Evolutionary conservation across 2,888 invertebrate genomes (phyloP), one percentile per base, ranked within the genome.

Genomic region (Tethea ocularis): DNA sequence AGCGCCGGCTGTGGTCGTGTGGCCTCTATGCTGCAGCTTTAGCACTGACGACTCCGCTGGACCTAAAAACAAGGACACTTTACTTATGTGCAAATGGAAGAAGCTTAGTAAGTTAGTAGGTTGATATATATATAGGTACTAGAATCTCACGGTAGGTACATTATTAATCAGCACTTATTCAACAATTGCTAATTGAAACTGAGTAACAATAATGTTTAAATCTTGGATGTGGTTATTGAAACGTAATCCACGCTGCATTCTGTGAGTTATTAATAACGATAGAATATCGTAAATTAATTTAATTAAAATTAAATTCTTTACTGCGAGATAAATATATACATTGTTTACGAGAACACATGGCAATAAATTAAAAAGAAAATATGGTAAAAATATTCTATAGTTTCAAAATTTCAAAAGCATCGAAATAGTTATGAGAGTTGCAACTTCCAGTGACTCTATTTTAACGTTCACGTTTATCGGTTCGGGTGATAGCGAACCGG

Each of bases 401-500:
- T 17, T 41, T 41, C 1, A 41, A 41, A 6, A 17, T 10, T 8
- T 46, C 46, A 46, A 46, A 20, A 10, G 7, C 2, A 46, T 0
- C 17, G 8, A 10, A 17, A 53, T 52, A 24, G 51, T 52, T 29
- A 10, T 17, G 57, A 60, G 51, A 61, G 0, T 5, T 38, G n/a
- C n/a, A 38, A 60, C 67, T 72, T 80, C 79, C 63, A 81, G 82
- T 59, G 46, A 51, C 56, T 72, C 36, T 67, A 74, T 57, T 61
- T 67, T 68, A 63, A n/a, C 53, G 62, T 66, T 58, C 63, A 66
- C 71, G 74, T 79, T 79, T 73, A 77, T 78, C 72, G 66, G 78
- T 73, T 76, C 74, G 72, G 76, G 71, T 75, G 80, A 80, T 83
- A 75, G 72, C 72, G 61, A 67, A 54, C 64, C 61, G 61, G 68